phyloP scores from a whole-genome alignment of 2,888 invertebrate genomes.

The Cosmia trapezina region DNA sequence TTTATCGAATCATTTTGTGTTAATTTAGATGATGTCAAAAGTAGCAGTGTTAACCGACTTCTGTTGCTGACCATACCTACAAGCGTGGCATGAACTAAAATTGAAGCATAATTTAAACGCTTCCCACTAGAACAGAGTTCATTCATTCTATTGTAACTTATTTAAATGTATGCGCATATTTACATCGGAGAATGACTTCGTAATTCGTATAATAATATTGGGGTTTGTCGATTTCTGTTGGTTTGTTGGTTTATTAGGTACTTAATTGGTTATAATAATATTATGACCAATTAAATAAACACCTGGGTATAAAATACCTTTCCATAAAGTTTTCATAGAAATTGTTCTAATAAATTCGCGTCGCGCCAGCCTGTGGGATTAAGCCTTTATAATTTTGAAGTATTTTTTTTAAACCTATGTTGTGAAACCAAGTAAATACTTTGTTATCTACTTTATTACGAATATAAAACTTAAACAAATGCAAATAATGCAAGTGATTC shows the following conservation, averaged over 20 bases:
- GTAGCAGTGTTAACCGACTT: no score
- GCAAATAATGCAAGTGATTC: neutral
- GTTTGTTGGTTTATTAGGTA: conserved; percentile 1
- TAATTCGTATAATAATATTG: conserved; percentile 50
- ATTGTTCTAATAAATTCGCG: no score
- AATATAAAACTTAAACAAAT: no score
- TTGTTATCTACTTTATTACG: neutral
- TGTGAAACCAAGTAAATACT: neutral
- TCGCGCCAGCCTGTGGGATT: no score
- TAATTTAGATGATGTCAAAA: no score
- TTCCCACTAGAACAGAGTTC: conserved; percentile 46
- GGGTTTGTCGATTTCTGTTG: conserved; percentile 25
- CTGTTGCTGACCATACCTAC: no score
- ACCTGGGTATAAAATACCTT: no score
- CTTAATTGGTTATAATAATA: neutral
- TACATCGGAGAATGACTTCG: conserved; percentile 45
- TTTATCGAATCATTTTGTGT: no score
- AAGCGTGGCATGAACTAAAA: conserved; percentile 19
- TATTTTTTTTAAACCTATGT: no score
- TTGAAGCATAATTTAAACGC: conserved; percentile 51
- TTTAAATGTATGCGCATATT: conserved; percentile 62
- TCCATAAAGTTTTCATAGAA: no score
- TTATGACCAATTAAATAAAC: no score
- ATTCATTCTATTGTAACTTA: conserved; percentile 52
- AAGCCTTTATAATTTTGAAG: neutral